These are phyloP conservation scores for Gymnocypris eckloni DNA, from an alignment of 2,797 vertebrate species.

Conservation along the genomic window DNA sequence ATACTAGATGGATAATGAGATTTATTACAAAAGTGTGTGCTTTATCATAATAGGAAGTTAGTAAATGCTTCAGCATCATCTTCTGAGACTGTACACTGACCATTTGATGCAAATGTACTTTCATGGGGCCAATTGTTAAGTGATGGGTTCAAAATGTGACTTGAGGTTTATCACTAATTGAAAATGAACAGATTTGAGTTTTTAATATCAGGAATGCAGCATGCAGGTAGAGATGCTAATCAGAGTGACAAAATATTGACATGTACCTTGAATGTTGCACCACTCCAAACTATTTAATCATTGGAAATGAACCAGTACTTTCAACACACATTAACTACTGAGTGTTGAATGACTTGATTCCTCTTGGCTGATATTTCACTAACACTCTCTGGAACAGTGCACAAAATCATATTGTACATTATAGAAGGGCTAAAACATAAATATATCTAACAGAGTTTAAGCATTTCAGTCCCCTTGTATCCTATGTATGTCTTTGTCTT, in stretches of 20 bases:
- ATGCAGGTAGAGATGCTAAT: background rate
- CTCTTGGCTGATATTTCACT: background rate
- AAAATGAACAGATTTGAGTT: background rate
- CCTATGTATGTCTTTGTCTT: background rate
- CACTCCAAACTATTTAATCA: background rate
- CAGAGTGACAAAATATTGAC: background rate
- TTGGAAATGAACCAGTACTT: background rate
- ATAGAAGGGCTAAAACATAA: slow-evolving; percentile 37
- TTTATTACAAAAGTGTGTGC: slow-evolving; percentile 43
- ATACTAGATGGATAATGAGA: background rate
- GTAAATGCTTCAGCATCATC: slow-evolving; percentile 49
- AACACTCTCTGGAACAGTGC: slow-evolving; percentile 14
- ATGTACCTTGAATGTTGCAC: background rate
- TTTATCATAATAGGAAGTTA: slow-evolving; percentile 39
- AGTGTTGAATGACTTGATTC: slow-evolving; percentile 13
- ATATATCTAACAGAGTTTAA: slow-evolving; percentile 32
- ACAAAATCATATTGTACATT: slow-evolving; percentile 39
- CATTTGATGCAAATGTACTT: slow-evolving; percentile 54
- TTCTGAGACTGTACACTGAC: slow-evolving; percentile 57
- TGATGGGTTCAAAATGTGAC: slow-evolving; percentile 57
- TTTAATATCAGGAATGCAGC: background rate
- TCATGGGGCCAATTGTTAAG: slow-evolving; percentile 73
- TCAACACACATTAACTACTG: background rate
- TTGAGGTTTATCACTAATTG: background rate
- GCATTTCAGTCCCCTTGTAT: slow-evolving; percentile 3